Conservation (phyloP, 2,113 vertebrate species). For the Romanogobio albipinnatus region DNA sequence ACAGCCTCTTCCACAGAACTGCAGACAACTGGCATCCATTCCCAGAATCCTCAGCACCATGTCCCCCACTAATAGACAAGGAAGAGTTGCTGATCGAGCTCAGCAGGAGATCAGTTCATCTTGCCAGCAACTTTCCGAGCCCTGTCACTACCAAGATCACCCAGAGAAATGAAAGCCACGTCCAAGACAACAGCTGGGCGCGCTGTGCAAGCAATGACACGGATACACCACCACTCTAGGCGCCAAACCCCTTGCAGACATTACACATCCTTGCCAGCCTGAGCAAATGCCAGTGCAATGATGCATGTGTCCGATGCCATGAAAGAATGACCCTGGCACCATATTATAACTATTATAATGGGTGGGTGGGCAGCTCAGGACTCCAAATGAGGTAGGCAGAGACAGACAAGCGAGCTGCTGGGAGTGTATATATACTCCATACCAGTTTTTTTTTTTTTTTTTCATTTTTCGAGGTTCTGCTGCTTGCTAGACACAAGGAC, state of each 20-base stretch:
- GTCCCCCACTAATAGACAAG: conserved; percentile 19
- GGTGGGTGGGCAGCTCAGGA: background rate
- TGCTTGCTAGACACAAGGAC: conserved; percentile 42
- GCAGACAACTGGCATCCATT: conserved; percentile 18
- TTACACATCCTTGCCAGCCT: background rate
- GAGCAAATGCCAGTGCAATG: conserved; percentile 20
- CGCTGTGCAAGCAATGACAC: conserved; percentile 28
- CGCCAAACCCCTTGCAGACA: conserved; percentile 18
- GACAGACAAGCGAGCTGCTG: background rate
- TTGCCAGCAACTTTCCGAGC: background rate
- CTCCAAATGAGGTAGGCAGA: conserved; percentile 30
- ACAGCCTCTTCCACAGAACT: background rate
- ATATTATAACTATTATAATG: background rate
- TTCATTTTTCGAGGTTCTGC: background rate
- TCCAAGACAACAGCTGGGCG: conserved; percentile 49
- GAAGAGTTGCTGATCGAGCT: conserved; percentile 1
- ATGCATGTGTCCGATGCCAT: background rate
- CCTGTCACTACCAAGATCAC: conserved; percentile 23
- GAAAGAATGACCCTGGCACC: conserved; percentile 14
- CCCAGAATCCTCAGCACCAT: background rate
- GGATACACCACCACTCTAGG: conserved; percentile 18
- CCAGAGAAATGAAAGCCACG: conserved; percentile 9
- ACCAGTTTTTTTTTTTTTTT: conserved; percentile 13
- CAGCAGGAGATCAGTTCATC: conserved; percentile 9
- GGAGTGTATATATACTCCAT: conserved; percentile 23